Evolutionary conservation across 2,888 invertebrate genomes (phyloP), one percentile per base, ranked within the genome.

Genomic region (Lymantria dispar): DNA sequence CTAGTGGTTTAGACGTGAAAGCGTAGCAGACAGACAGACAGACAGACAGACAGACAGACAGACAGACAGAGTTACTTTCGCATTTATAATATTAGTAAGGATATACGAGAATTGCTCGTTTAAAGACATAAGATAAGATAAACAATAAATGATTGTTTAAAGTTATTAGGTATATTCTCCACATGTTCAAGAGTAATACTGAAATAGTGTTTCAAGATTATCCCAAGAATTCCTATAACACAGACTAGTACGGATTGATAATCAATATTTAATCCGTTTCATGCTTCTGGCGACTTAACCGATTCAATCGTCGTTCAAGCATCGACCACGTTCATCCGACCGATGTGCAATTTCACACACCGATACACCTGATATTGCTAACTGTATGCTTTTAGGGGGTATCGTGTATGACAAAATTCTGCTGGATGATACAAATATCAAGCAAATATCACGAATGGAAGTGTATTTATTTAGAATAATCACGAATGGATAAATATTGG

Each of bases 341-440:
- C 71, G 76, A 69, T 59, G 74, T 74, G 78, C 81, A 85, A 84
- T 85, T 84, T 84, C 83, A 79, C 84, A 82, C 78, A 59, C 72
- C 79, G 70, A 72, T 75, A 74, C 68, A 53, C 74, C 68, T 74
- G 80, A 83, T 83, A 83, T 84, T 80, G 72, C 80, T 74, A 71
- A 77, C 70, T 60, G 60, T 70, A 68, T 59, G 54, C 44, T 58
- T 58, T 73, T 70, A 61, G 60, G 53, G 68, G 60, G 54, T 58
- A 63, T 66, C 62, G 60, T 54, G 66, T 64, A 72, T 72, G 70
- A 71, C 70, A 64, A 66, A 70, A 70, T 58, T 66, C 59, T 60
- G 61, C 47, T 43, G 58, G 70, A 70, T 53, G 64, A 64, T 68
- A 54, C 56, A 55, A 56, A 60, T 57, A 50, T 49, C 60, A 51